phyloP scores from a whole-genome alignment of 2,113 vertebrate genomes.

The Numida meleagris region DNA sequence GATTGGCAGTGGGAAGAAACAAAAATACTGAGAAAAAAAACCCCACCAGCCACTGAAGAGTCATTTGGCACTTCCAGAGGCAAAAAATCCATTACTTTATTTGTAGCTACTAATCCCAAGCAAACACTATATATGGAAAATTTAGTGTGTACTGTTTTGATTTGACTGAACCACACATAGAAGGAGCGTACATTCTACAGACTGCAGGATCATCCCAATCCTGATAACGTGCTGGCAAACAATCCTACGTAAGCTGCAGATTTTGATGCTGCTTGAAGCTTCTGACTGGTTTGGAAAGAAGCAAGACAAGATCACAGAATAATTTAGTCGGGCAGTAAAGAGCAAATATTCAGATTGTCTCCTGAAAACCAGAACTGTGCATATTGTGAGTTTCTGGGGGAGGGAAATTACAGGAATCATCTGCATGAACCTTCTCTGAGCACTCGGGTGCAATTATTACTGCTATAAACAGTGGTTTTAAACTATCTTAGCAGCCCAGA shows the following conservation, averaged over 20 bases:
- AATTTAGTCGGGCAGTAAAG: neutral
- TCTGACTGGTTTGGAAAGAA: neutral
- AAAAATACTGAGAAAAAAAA: neutral
- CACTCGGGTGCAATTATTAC: rapidly evolving
- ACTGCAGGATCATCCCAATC: neutral
- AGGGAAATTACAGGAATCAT: neutral
- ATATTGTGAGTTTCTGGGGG: neutral
- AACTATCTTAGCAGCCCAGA: neutral
- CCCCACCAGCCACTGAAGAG: rapidly evolving
- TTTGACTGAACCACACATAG: neutral
- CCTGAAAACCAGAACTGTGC: neutral
- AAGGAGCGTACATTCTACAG: neutral
- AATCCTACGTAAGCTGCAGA: neutral
- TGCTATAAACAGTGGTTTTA: neutral
- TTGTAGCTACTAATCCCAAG: neutral
- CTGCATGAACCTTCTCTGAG: neutral
- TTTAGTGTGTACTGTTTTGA: neutral
- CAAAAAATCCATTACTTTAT: neutral
- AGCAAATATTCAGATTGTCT: neutral
- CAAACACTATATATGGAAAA: neutral
- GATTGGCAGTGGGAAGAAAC: neutral
- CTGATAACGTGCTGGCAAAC: neutral
- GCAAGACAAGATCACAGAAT: neutral
- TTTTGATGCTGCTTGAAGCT: neutral
- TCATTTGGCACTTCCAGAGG: neutral